These are phyloP conservation scores for Apodemus speciosus DNA, from an alignment of 2,113 vertebrate genomes.

Conservation along the genomic window DNA sequence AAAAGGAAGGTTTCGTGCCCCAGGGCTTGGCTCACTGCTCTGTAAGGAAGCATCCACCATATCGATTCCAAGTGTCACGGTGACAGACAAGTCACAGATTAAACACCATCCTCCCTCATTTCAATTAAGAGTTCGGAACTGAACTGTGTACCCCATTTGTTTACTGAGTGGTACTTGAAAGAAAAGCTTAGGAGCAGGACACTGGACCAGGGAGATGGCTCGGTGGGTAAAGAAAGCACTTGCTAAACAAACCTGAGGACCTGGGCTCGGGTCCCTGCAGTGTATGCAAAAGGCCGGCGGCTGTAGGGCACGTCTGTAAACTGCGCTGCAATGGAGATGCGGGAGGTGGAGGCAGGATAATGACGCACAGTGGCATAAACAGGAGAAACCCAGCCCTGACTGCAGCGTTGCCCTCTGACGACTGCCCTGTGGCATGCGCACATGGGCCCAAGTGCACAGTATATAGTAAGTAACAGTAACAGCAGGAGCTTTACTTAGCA, in stretches of 20 bases:
- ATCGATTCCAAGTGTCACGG: conserved; percentile 26
- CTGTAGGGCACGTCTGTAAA: too few relatives aligned
- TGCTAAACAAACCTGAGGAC: background rate
- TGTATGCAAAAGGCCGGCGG: background rate
- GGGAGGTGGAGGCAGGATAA: background rate
- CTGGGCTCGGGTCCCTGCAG: background rate
- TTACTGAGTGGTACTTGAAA: conserved; percentile 52
- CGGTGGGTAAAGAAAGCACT: background rate
- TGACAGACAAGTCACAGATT: conserved; percentile 69
- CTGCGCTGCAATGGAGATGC: rapidly evolving
- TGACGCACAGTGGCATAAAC: background rate
- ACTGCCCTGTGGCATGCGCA: rapidly evolving
- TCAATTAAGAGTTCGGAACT: conserved; percentile 60
- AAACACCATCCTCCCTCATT: conserved; percentile 67
- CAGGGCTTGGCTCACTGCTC: background rate
- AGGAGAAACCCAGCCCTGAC: too few relatives aligned
- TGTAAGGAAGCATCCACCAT: background rate
- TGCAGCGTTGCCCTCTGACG: background rate
- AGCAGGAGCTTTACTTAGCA: conserved; percentile 36
- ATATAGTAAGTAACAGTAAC: conserved; percentile 38
- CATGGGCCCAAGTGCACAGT: background rate
- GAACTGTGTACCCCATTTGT: conserved; percentile 59
- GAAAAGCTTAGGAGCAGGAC: conserved; percentile 74
- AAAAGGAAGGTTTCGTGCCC: background rate
- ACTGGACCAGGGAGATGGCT: background rate